These are phyloP conservation scores for Steinernema feltiae DNA, from an alignment of 1,140 invertebrate species.

Conservation along the genomic window DNA sequence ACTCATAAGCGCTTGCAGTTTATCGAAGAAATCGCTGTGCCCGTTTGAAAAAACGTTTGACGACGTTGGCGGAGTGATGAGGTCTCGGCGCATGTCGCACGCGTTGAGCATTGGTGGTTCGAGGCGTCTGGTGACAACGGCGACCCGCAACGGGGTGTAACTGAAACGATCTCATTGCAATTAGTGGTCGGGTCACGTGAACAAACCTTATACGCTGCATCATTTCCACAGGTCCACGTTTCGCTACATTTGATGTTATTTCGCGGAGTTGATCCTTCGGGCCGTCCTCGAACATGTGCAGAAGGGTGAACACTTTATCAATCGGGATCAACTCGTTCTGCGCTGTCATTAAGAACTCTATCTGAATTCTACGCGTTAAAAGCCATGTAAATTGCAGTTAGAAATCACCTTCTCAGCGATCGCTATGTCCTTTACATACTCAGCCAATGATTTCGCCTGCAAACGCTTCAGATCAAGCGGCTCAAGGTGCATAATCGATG, in stretches of 20 bases:
- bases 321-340: background rate
- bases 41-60: background rate
- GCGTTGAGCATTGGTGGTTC: background rate
- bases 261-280: conserved; percentile 3
- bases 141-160: background rate
- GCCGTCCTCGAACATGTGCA: background rate
- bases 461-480: conserved; percentile 32
- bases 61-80: background rate
- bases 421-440: conserved; percentile 32
- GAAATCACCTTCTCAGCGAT: conserved; percentile 24
- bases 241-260: background rate
- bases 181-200: background rate
- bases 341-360: background rate
- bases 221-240: background rate
- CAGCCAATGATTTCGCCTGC: conserved; percentile 31
- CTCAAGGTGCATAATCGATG: conserved; percentile 26
- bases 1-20: background rate
- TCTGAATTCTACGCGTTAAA: background rate
- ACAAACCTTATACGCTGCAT: background rate
- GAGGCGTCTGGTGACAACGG: background rate
- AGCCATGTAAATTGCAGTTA: background rate
- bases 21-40: background rate
- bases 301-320: background rate
- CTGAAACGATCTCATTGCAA: background rate
- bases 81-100: background rate